A percentile compares a stretch with the other conserved stretches of the same genome.
Evolutionary conservation across 2,797 vertebrate genomes (phyloP).

Genomic region (Vultur gryphus): DNA sequence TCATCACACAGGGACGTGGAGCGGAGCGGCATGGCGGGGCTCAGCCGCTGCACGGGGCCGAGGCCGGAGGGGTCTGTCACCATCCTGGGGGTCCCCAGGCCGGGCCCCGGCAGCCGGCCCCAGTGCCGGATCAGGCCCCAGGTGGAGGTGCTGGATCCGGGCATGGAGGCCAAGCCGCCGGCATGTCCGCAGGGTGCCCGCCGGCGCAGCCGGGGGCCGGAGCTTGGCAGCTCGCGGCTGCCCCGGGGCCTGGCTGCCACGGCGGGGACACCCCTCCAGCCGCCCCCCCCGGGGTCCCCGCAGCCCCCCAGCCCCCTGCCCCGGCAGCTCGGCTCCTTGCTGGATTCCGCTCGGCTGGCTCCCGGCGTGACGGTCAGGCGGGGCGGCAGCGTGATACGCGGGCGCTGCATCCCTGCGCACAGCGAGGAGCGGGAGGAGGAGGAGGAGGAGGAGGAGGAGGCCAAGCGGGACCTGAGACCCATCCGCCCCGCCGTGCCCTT

Average conservation of each 20-base stretch:
- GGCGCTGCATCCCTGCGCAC: not conserved
- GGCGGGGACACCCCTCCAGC: not conserved
- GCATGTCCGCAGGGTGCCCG: not conserved
- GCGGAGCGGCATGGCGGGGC: rapidly evolving
- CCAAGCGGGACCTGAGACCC: not conserved
- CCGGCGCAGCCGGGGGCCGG: not conserved
- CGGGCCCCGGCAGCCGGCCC: conserved; percentile 38
- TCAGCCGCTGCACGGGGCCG: rapidly evolving
- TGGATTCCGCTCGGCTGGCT: conserved; percentile 58
- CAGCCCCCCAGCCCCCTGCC: not conserved
- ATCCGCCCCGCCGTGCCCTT: conserved; percentile 22
- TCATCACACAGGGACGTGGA: rapidly evolving
- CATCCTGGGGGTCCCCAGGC: not conserved
- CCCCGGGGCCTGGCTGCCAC: not conserved
- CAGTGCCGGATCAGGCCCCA: conserved; percentile 51
- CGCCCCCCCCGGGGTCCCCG: rapidly evolving
- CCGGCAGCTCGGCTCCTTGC: conserved; percentile 34
- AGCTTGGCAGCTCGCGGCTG: rapidly evolving
- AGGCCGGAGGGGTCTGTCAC: not conserved
- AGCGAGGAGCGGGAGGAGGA: not conserved
- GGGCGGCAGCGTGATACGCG: not conserved
- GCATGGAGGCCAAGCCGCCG: rapidly evolving
- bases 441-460: not conserved
- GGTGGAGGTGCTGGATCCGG: conserved; percentile 66
- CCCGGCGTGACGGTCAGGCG: conserved; percentile 72